Evolutionary conservation across 1,140 invertebrate species (phyloP).

Genomic region (Aricia agestis): DNA sequence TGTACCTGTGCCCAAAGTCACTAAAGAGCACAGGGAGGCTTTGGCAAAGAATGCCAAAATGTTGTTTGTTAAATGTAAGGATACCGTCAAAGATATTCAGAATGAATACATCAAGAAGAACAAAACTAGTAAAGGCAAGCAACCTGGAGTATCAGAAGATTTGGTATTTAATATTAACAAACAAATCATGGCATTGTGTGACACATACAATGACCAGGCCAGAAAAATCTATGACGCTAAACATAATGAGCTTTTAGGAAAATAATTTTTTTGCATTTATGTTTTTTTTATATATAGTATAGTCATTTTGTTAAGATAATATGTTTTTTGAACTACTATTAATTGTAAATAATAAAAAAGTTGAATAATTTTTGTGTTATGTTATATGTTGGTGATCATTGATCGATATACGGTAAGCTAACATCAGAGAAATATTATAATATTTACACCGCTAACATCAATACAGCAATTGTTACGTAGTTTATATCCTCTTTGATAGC

Average conservation of each 20-base stretch:
- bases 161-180: conserved; percentile 79
- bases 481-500: too few relatives aligned
- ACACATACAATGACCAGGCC: conserved; percentile 81
- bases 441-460: too few relatives aligned
- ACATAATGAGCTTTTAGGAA: conserved; percentile 83
- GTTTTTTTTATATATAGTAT: background rate
- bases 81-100: conserved; percentile 86
- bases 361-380: too few relatives aligned
- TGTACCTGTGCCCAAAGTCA: conserved; percentile 93
- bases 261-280: conserved; percentile 35
- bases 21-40: conserved; percentile 92
- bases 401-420: too few relatives aligned
- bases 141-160: conserved; percentile 82
- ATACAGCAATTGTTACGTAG: too few relatives aligned
- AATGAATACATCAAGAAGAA: conserved; percentile 83
- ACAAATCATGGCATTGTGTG: conserved; percentile 81
- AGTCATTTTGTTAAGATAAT: background rate
- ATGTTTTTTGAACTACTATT: background rate
- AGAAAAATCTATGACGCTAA: conserved; percentile 83
- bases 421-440: too few relatives aligned
- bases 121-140: conserved; percentile 73
- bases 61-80: conserved; percentile 87
- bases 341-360: too few relatives aligned
- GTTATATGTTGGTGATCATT: too few relatives aligned
- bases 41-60: conserved; percentile 92